Evolutionary conservation across 2,113 vertebrate species (phyloP).

Genomic region (Bufo bufo): DNA sequence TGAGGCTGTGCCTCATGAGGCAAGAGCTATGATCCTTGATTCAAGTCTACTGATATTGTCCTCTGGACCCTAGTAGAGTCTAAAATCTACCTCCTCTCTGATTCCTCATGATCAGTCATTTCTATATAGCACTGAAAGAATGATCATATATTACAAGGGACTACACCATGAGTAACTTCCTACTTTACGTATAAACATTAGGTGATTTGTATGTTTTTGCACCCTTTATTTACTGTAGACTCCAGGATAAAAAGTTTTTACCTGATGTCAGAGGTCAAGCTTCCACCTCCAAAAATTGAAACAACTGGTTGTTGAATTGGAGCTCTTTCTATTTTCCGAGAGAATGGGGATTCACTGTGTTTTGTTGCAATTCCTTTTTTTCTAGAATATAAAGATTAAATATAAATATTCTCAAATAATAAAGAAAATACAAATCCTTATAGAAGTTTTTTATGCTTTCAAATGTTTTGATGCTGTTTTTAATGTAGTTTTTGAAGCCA

Average conservation of each 20-base stretch:
- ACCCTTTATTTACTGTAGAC: neutral
- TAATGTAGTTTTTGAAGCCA: no score
- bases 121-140: no score
- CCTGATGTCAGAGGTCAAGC: conserved; percentile 66
- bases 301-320: conserved; percentile 51
- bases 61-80: no score
- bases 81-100: no score
- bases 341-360: conserved; percentile 39
- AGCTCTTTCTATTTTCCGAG: conserved; percentile 49
- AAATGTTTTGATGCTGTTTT: no score
- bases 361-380: conserved; percentile 52
- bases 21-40: no score
- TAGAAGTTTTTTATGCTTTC: neutral
- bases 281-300: conserved; percentile 61
- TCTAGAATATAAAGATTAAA: conserved; percentile 51
- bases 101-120: no score
- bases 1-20: no score
- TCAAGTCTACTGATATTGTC: no score
- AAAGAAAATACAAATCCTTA: neutral
- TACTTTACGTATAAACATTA: no score
- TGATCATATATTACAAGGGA: no score
- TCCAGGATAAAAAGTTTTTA: conserved; percentile 22
- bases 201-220: neutral
- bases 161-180: no score
- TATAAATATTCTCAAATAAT: neutral